A percentile compares a stretch with the other conserved stretches of the same genome.
phyloP scores from a whole-genome alignment of 2,888 invertebrate species.

The Cephus pulcher region DNA sequence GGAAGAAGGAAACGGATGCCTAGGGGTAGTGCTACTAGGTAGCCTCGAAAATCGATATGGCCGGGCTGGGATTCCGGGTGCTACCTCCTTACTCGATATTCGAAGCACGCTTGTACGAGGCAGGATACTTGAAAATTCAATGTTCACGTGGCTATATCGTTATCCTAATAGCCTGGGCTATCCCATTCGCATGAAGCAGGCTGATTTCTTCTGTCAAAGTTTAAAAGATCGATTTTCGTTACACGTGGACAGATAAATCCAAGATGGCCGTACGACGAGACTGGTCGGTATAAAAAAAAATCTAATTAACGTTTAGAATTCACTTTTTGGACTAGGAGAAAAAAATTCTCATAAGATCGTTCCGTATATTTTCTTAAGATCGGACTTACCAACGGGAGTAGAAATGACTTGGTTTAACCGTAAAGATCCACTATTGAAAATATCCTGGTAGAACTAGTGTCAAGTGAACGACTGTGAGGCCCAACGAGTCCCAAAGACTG shows the following conservation, averaged over 20 bases:
- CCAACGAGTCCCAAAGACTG: background rate
- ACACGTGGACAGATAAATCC: background rate
- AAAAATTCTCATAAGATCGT: background rate
- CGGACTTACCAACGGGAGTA: no score
- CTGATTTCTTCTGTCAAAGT: background rate
- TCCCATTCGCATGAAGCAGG: background rate
- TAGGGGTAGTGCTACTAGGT: conserved; percentile 23
- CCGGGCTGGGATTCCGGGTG: conserved; percentile 6
- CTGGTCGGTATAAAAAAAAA: background rate
- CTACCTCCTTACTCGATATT: background rate
- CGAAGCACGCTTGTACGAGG: background rate
- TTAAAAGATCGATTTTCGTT: background rate
- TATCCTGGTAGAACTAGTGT: no score
- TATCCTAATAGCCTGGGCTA: background rate
- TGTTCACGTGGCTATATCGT: background rate
- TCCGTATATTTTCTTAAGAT: no score
- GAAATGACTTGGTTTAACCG: no score
- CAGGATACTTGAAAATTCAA: background rate
- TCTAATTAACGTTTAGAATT: no score
- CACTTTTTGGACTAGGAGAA: background rate
- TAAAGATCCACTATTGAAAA: no score
- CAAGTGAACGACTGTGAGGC: background rate
- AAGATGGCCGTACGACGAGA: background rate
- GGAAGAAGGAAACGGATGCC: conserved; percentile 26
- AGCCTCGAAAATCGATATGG: conserved; percentile 43